Percentiles rank a stretch among this genome's conserved stretches.
phyloP scores from a whole-genome alignment of 1,140 invertebrate genomes.

The Frieseomelitta varia region DNA sequence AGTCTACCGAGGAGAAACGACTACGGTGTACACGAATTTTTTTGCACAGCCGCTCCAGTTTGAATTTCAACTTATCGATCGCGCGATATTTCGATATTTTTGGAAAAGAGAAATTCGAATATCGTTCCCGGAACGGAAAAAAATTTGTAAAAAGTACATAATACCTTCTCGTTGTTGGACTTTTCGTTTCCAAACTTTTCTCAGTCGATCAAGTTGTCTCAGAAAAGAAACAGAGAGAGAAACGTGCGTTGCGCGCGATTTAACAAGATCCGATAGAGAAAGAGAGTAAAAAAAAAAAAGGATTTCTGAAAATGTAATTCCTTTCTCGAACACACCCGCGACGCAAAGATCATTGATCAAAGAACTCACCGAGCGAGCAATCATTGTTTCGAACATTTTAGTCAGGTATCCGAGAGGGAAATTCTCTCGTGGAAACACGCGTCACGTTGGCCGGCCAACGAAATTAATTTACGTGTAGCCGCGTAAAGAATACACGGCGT shows the following conservation, averaged over 20 bases:
- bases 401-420: not conserved
- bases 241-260: too few species aligned
- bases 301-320: not conserved
- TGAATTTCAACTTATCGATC: not conserved
- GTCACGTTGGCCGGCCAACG: not conserved
- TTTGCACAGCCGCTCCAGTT: not conserved
- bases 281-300: not conserved
- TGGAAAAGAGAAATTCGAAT: too few species aligned
- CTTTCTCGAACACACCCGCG: not conserved
- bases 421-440: not conserved
- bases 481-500: not conserved
- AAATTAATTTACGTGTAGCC: not conserved
- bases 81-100: too few species aligned
- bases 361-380: not conserved
- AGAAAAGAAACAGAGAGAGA: too few species aligned
- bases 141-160: too few species aligned
- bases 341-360: not conserved
- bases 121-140: too few species aligned
- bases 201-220: too few species aligned
- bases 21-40: not conserved
- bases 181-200: too few species aligned
- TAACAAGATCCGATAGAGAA: not conserved
- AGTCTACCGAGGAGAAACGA: not conserved
- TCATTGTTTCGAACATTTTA: not conserved
- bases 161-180: too few species aligned